Percentiles rank a stretch among this genome's conserved stretches.
phyloP scores from a whole-genome alignment of 2,888 invertebrate species.

The Labia minor region DNA sequence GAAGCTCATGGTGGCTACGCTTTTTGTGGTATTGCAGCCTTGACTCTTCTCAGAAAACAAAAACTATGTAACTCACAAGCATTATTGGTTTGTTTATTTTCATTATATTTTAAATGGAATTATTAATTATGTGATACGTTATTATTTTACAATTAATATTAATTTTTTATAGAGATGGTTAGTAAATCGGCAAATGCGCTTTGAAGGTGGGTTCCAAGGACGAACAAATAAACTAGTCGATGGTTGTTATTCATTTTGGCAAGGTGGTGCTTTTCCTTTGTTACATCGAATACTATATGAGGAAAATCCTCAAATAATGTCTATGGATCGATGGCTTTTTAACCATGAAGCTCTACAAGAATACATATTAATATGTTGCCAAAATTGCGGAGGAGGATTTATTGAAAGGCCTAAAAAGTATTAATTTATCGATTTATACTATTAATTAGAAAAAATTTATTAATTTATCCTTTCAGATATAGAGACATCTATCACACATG shows the following conservation, averaged over 20 bases:
- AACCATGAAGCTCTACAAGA: conserved; percentile 84
- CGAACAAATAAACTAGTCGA: conserved; percentile 97
- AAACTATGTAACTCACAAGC: conserved; percentile 63
- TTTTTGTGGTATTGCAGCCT: conserved; percentile 87
- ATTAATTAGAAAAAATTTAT: neutral
- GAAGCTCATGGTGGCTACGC: conserved; percentile 99
- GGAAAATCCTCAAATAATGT: conserved; percentile 33
- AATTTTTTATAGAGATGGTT: conserved; percentile 60
- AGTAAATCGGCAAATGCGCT: conserved; percentile 79
- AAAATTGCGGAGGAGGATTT: conserved; percentile 75
- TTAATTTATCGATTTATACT: conserved; percentile 35
- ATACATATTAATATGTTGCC: conserved; percentile 88
- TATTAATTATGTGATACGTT: neutral
- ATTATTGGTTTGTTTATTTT: conserved; percentile 45
- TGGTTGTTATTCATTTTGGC: conserved; percentile 99
- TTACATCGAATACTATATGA: conserved; percentile 60
- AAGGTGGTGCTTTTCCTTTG: conserved; percentile 83
- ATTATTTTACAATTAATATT: neutral
- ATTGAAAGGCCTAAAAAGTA: conserved; percentile 94
- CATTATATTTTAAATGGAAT: neutral
- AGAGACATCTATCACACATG: conserved; percentile 95
- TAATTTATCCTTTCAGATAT: conserved; percentile 43
- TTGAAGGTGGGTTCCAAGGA: conserved; percentile 95
- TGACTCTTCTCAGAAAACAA: conserved; percentile 69
- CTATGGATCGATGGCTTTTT: conserved; percentile 57